Base-by-base conservation (phyloP, 2,888 invertebrate genomes). In the Drosophila crucigera region DNA sequence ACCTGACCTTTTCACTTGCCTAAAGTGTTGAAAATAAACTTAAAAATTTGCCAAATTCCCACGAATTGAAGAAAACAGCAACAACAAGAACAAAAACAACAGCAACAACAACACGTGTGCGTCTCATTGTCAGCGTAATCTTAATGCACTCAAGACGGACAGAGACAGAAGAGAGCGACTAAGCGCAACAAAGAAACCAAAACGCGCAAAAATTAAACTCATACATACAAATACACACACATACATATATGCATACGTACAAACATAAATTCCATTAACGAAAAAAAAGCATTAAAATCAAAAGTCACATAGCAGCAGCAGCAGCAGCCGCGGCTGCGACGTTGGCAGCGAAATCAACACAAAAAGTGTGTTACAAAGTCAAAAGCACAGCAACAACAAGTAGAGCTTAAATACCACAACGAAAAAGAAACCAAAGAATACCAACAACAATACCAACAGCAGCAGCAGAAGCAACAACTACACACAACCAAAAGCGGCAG, bases 331-430 rank as follows among this genome's bases (percentile, higher is more conserved):
- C 41, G 33, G 66, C 68, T 59, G 43, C 55, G 69, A 35, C 74
- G 64, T 58, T 76, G 76, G 67, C 67, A 69, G 78, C 76, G 83
- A 80, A 78, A 81, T 75, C 83, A 86, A 74, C 73, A 85, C 81
- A 81, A 90, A 91, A 87, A 88, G 74, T 87, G 86, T 87, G 87
- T 87, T 87, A 87, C 87, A 87, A 91, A 87, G 91, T 87, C 87
- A 87, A 88, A 90, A 83, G 77, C 88, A 91, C 89, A 87, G 72
- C 84, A 80, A 68, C 82, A 84, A 75, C 91, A 88, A 90, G 91
- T 81, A 88, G 89, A 87, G 86, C 91, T 90, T 76, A 76, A 91
- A 89, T 80, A 76, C 80, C 85, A 88, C 85, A 71, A 58, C 67
- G 77, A 80, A 90, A 78, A 90, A 85, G 83, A 86, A 78, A 88